Percentiles rank a stretch among this genome's conserved stretches.
phyloP scores from a whole-genome alignment of 2,888 invertebrate species.

The Calameuta pallipes region DNA sequence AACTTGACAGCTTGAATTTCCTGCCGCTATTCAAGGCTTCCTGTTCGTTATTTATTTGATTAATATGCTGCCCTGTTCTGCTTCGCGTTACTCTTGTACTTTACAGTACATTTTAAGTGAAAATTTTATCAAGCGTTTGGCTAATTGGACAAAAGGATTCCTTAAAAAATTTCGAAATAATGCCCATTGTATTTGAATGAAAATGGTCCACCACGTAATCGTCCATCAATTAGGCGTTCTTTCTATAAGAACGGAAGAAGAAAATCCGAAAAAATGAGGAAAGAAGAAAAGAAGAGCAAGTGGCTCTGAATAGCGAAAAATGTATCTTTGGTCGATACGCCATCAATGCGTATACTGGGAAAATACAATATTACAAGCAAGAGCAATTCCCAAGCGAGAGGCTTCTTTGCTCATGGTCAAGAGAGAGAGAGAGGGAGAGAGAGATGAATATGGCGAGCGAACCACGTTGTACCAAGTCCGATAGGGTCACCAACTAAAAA shows the following conservation, averaged over 20 bases:
- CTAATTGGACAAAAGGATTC: neutral
- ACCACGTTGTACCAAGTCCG: neutral
- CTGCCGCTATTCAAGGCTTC: conserved; percentile 9
- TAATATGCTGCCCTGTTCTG: neutral
- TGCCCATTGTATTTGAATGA: neutral
- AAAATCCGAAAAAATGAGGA: too few species aligned
- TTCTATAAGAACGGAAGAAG: neutral
- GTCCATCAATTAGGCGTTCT: too few species aligned
- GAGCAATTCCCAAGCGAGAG: neutral
- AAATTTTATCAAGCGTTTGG: neutral
- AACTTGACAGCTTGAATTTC: conserved; percentile 29
- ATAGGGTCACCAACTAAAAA: neutral
- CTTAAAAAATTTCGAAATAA: neutral
- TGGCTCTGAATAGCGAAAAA: neutral
- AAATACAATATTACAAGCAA: neutral
- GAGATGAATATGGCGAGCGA: neutral
- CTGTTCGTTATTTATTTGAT: neutral
- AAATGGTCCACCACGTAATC: neutral
- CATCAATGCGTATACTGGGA: neutral
- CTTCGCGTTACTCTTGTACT: neutral
- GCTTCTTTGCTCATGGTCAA: neutral
- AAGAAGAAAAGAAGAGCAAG: neutral
- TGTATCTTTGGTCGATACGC: neutral
- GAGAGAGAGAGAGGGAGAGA: conserved; percentile 7
- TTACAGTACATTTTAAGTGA: neutral